phyloP scores from a whole-genome alignment of 35 echinoderm and acorn worm species.

The Ophioderma brevispina region DNA sequence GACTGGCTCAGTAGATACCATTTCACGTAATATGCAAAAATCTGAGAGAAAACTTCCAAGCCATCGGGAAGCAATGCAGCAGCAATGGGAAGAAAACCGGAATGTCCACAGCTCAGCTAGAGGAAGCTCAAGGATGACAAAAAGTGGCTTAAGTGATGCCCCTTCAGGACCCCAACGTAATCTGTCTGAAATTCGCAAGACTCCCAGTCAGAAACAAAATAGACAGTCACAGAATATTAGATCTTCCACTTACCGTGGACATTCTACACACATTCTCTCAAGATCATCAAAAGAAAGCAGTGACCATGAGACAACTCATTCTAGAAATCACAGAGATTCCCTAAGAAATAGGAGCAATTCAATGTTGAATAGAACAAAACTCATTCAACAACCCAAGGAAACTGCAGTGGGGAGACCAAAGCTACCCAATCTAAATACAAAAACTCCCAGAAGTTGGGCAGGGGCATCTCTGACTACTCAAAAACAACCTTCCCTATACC shows the following conservation, averaged over 20 bases:
- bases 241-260: neutral
- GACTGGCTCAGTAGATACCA: neutral
- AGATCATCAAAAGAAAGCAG: neutral
- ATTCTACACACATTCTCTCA: neutral
- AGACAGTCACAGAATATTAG: neutral
- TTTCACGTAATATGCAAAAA: constrained; percentile 55
- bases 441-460: neutral
- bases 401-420: constrained; percentile 2
- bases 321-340: neutral
- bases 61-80: constrained; percentile 45
- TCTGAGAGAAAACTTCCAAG: constrained; percentile 44
- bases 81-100: constrained; percentile 35
- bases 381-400: neutral
- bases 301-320: neutral
- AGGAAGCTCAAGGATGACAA: neutral
- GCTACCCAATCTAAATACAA: neutral
- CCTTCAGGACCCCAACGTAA: neutral
- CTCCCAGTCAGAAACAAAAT: neutral
- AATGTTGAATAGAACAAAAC: neutral
- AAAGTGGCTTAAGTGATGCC: neutral
- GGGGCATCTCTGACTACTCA: neutral
- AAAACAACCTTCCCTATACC: neutral
- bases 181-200: neutral
- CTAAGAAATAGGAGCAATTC: neutral
- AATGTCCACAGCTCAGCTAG: neutral